Conservation (phyloP, 1,140 invertebrate genomes). For the Pseudomyrmex flavicornis region DNA sequence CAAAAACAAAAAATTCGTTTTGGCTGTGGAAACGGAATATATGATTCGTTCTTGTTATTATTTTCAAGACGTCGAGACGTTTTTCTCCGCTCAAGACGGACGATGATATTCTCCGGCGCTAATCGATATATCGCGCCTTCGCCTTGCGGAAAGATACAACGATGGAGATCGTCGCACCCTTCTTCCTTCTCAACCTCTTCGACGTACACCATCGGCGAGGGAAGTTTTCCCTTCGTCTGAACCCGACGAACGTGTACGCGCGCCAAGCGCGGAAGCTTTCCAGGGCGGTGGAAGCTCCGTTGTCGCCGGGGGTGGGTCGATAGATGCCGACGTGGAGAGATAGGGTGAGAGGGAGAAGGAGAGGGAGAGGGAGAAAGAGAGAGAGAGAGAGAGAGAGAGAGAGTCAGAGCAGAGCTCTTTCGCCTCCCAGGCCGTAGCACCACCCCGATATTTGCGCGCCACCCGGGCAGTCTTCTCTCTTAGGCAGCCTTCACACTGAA, state of each 20-base stretch:
- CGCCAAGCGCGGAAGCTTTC: conserved; percentile 70
- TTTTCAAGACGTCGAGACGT: too few species aligned
- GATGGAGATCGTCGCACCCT: conserved; percentile 32
- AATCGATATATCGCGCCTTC: too few species aligned
- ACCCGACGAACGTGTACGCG: conserved; percentile 65
- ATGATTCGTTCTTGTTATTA: too few species aligned
- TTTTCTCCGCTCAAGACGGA: not conserved
- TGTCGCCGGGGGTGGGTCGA: conserved; percentile 76
- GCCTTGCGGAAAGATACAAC: conserved; percentile 19
- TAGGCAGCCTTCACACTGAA: conserved; percentile 35
- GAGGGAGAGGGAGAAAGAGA: conserved; percentile 17
- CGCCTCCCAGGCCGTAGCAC: conserved; percentile 74
- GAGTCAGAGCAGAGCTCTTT: conserved; percentile 61
- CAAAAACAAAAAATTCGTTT: too few species aligned
- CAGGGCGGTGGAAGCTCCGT: conserved; percentile 72
- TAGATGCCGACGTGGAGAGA: conserved; percentile 78
- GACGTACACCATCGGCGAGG: conserved; percentile 18
- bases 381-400: conserved; percentile 31
- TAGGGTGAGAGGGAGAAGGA: conserved; percentile 40
- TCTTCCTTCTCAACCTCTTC: conserved; percentile 21
- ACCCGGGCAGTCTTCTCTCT: conserved; percentile 23
- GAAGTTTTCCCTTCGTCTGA: conserved; percentile 35
- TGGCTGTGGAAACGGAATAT: too few species aligned
- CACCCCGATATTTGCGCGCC: conserved; percentile 66
- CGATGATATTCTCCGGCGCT: not conserved